Conservation (phyloP, 2,797 vertebrate species). For the Hyperoplus lanceolatus region DNA sequence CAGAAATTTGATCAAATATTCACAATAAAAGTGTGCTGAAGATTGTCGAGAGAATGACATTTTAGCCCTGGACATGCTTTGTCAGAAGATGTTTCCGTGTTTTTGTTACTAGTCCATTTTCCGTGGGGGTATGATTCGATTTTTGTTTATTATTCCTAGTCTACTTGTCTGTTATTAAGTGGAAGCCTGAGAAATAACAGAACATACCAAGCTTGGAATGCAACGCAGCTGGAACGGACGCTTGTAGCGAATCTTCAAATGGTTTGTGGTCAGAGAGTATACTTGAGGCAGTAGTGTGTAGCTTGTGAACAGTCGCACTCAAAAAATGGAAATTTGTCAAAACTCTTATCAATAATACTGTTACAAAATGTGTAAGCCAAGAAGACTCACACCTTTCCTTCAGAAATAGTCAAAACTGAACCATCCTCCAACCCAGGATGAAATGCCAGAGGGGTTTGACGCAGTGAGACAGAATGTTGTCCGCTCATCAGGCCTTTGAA, state of each 20-base stretch:
- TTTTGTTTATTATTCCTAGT: slow-evolving; percentile 28
- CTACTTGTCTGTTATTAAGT: slow-evolving; percentile 27
- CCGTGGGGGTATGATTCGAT: too few species aligned
- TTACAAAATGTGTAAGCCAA: not conserved
- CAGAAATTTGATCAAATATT: not conserved
- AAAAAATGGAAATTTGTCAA: slow-evolving; percentile 17
- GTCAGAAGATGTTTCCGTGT: slow-evolving; percentile 1
- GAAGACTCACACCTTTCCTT: slow-evolving; percentile 7
- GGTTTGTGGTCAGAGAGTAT: slow-evolving; percentile 55
- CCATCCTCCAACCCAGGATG: not conserved
- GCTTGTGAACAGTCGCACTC: not conserved
- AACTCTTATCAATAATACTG: slow-evolving; percentile 5
- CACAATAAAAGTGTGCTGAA: not conserved
- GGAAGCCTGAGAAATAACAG: slow-evolving; percentile 55
- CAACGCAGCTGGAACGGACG: slow-evolving; percentile 41
- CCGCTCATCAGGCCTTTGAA: slow-evolving; percentile 30
- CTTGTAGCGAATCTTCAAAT: slow-evolving; percentile 35
- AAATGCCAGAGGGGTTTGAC: not conserved
- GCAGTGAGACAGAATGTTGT: not conserved
- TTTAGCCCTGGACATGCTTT: not conserved
- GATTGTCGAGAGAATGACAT: not conserved
- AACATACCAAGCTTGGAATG: slow-evolving; percentile 48
- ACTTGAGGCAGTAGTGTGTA: slow-evolving; percentile 22
- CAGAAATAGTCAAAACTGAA: slow-evolving; percentile 14
- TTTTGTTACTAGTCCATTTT: too few species aligned